Evolutionary conservation across 2,797 vertebrate genomes (phyloP), one percentile per base, ranked within the genome.

Genomic region (Acanthurus lineatus): DNA sequence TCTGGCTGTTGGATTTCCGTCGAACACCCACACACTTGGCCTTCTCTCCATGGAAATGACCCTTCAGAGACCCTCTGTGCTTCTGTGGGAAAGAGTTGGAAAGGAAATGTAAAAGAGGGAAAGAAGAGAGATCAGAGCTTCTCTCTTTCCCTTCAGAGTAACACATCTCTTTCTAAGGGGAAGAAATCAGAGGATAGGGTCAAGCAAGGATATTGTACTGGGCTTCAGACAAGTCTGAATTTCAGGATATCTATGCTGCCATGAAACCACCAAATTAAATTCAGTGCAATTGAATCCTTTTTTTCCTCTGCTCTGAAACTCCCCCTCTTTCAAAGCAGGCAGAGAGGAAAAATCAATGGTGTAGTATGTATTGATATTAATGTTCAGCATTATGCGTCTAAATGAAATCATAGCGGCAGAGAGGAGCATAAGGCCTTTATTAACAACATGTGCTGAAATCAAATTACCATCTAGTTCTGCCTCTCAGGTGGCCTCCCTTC

Each of bases 241-340:
- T 93, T 95, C 93, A 94, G 92, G 90, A 93, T 92, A 93, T 95
- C 91, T 77, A 78, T 83, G 91, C 92, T 86, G 92, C 93, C 91
- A 88, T 87, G 78, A 90, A 93, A 91, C 92, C 91, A 89, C 90
- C 92, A 93, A 95, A 96, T 95, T 93, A 92, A 93, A 96, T 95
- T 94, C 88, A 88, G 86, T 89, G 89, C 84, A 93, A 94, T 85
- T 88, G 89, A 92, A 92, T 93, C 92, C 85, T 35, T 77, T 62
- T 67, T 78, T 85, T 77, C 77, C 87, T 76, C 38, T 57, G 68
- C 83, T 85, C 86, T 84, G 45, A 83, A 86, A 79, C 87, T 88
- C 73, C 57, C 77, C 82, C 86, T 86, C 79, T 70, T 88, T 85
- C 79, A 87, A 89, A 86, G 85, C 64, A 85, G 85, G 64, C 83